These are phyloP conservation scores for Channa striata DNA, from an alignment of 2,797 vertebrate species.

Conservation along the genomic window DNA sequence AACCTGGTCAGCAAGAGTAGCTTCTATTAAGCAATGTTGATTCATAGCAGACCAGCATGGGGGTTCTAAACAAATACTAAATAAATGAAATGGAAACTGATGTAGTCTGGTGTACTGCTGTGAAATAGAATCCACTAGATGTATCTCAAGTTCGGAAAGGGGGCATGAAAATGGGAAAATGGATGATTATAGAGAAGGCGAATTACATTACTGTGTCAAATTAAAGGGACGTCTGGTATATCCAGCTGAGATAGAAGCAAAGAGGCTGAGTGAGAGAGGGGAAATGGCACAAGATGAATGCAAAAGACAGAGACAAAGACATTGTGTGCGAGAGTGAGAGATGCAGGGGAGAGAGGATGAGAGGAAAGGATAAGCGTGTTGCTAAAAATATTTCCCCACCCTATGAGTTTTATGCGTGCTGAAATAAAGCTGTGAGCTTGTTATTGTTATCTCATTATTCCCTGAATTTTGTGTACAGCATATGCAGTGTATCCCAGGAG, in stretches of 20 bases:
- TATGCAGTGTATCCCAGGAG: conserved; percentile 31
- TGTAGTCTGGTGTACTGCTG: conserved; percentile 70
- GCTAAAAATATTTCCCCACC: conserved; percentile 73
- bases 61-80: conserved; percentile 74
- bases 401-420: conserved; percentile 57
- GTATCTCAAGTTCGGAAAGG: conserved; percentile 74
- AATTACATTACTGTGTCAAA: conserved; percentile 82
- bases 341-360: conserved; percentile 64
- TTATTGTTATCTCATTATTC: conserved; percentile 72
- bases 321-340: conserved; percentile 65
- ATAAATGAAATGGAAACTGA: conserved; percentile 73
- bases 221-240: conserved; percentile 79
- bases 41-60: conserved; percentile 54
- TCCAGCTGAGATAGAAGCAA: conserved; percentile 76
- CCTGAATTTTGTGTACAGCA: conserved; percentile 38
- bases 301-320: conserved; percentile 71
- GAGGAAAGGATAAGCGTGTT: conserved; percentile 67
- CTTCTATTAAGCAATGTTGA: conserved; percentile 55
- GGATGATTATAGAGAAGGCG: conserved; percentile 77
- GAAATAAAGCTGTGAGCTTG: conserved; percentile 69
- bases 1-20: conserved; percentile 58
- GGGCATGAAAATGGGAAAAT: conserved; percentile 80
- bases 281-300: conserved; percentile 70
- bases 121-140: conserved; percentile 75
- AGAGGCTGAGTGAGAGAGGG: conserved; percentile 59